Evolutionary conservation across 2,888 invertebrate species (phyloP), one percentile per base, ranked within the genome.

Genomic region (Tinea pellionella): DNA sequence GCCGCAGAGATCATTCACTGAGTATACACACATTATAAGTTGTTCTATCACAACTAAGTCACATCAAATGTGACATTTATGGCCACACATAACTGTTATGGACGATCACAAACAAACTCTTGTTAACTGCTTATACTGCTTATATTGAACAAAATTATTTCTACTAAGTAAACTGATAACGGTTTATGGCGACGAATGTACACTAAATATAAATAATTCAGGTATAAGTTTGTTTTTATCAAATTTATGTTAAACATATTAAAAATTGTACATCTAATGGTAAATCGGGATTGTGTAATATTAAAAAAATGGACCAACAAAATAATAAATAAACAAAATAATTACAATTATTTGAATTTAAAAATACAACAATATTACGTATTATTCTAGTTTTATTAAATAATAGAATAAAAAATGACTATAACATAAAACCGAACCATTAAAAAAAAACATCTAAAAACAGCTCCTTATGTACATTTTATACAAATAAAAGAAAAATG

Each of bases 381-480:
- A 55, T 16, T 16, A 55, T 9, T 53, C 53, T 15, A 11, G 15
- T 16, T 18, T 53, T 18, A 43, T 13, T 43, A 43, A 13, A 43
- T 7, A 15, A 3, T 24, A 18, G 47, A 55, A 19, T 24, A 16
- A 6, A 13, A 19, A 55, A 13, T 19, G 19, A 55, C 11, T 51
- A 51, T 16, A 16, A 15, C 3, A 41, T 41, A 41, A 41, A 41
- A 41, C 47, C 55, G n/a, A n/a, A 51, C 51, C 29, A 24, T 29
- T 1, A 47, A 15, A 47, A 13, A 13, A 47, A 47, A 47, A 18
- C n/a, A 12, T n/a, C 75, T 72, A 75, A 66, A 76, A 76, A 72
- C 77, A 80, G 72, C 80, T 78, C 78, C 78, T 77, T 77, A 64
- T 66, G 69, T 87, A 87, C 86, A 86, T 72, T 83, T 84, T 85